A percentile compares a stretch with the other conserved stretches of the same genome.
These are phyloP conservation scores for Pterobdella sp. DNA, from an alignment of 2,888 invertebrate genomes.

Conservation along the genomic window DNA sequence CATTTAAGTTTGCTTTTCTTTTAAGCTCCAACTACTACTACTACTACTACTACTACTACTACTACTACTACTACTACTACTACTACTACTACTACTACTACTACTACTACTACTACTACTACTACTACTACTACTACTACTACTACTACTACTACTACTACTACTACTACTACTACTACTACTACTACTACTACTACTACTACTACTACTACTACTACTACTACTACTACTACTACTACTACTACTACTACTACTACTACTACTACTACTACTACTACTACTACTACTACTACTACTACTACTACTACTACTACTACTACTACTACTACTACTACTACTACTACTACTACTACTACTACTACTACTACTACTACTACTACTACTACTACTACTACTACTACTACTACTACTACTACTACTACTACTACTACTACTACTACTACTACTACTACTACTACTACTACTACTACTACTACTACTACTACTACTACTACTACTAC, in stretches of 20 bases:
- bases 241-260: background rate
- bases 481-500: constrained; percentile 2
- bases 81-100: background rate
- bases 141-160: constrained; percentile 2
- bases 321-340: background rate
- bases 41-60: constrained; percentile 18
- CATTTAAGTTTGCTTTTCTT: background rate
- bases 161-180: constrained; percentile 3
- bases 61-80: background rate
- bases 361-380: background rate
- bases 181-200: constrained; percentile 23
- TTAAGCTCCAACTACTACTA: constrained; percentile 8
- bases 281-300: background rate
- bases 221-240: constrained; percentile 43
- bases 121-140: background rate
- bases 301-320: background rate
- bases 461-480: background rate
- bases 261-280: background rate
- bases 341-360: constrained; percentile 1
- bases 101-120: constrained; percentile 3
- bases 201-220: constrained; percentile 49
- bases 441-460: background rate
- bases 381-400: background rate
- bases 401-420: background rate
- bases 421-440: constrained; percentile 3